Conservation (phyloP, 92 coral and sea anemone genomes). For the Virgularia gustaviana region DNA sequence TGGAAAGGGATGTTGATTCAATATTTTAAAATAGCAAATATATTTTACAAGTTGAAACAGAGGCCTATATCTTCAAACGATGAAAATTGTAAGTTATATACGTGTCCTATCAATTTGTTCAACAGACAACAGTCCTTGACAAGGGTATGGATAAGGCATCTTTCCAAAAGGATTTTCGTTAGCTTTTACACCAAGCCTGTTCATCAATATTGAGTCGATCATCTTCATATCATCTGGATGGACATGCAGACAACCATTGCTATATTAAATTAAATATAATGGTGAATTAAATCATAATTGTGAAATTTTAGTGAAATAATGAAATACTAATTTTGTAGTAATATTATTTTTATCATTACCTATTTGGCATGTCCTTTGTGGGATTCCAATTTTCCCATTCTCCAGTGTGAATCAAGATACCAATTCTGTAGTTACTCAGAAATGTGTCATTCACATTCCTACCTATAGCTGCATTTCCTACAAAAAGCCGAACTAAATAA, state of each 20-base stretch:
- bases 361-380: conserved; percentile 84
- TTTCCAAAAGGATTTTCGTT: conserved; percentile 63
- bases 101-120: conserved; percentile 55
- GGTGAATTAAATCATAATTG: neutral
- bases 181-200: conserved; percentile 53
- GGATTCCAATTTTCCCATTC: conserved; percentile 87
- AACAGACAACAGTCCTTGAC: conserved; percentile 80
- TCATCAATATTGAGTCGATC: conserved; percentile 58
- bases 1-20: too few species aligned
- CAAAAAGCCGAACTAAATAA: neutral
- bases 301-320: neutral
- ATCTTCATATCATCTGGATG: conserved; percentile 73
- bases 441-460: conserved; percentile 68
- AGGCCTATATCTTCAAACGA: neutral
- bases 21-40: too few species aligned
- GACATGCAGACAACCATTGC: conserved; percentile 80
- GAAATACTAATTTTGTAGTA: neutral
- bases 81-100: neutral
- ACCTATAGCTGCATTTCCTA: conserved; percentile 96
- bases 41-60: neutral
- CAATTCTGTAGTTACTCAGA: conserved; percentile 73
- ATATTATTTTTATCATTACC: conserved; percentile 36
- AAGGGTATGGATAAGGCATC: conserved; percentile 69
- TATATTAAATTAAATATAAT: conserved; percentile 3
- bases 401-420: conserved; percentile 88